Base-by-base conservation (phyloP, 2,797 vertebrate genomes). In the Otolemur crassicaudatus region DNA sequence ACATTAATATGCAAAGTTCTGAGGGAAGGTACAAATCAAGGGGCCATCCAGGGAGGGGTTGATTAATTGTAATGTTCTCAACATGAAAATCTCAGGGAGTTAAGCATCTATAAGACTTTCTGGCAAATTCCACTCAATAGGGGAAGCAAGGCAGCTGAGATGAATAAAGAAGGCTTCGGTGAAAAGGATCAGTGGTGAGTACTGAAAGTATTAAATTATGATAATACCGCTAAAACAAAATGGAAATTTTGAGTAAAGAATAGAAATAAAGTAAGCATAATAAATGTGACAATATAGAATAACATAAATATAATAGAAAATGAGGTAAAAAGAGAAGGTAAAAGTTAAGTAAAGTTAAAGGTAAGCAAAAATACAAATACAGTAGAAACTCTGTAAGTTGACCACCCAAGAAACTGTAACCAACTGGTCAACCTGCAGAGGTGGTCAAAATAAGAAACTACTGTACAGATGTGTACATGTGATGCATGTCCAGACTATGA, bases 211-310 rank as follows among this genome's bases (percentile, higher is more conserved):
- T 31, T 79, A 80, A 90, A 40, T 76, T 27, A 76, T 70, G 40
- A 10, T 25, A 69, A 60, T 72, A 87, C 11, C 16, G 53, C 25
- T 7, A 63, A 81, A 91, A 70, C 31, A 77, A 53, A 81, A 53
- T 49, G 40, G n/a, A 85, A 80, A 77, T 29, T 65, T 43, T 61
- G 7, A 73, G 10, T 88, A 72, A 84, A 87, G 29, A 75, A 87
- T 16, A 75, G n/a, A 93, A 37, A 37, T 37, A 37, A 91, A 82
- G n/a, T 25, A 94, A 93, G 14, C 53, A 81, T 84, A 94, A 84
- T 97, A 69, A 92, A 85, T 77, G 34, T 72, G 14, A 61, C 16
- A 49, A 77, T 22, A 29, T 76, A 46, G 85, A 77, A 83, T 67
- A 92, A 87, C 29, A 88, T 9, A 72, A 43, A 82, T 16, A 75